A percentile compares a stretch with the other conserved stretches of the same genome.
phyloP scores from a whole-genome alignment of 2,797 vertebrate species.

The Peromyscus attwateri region DNA sequence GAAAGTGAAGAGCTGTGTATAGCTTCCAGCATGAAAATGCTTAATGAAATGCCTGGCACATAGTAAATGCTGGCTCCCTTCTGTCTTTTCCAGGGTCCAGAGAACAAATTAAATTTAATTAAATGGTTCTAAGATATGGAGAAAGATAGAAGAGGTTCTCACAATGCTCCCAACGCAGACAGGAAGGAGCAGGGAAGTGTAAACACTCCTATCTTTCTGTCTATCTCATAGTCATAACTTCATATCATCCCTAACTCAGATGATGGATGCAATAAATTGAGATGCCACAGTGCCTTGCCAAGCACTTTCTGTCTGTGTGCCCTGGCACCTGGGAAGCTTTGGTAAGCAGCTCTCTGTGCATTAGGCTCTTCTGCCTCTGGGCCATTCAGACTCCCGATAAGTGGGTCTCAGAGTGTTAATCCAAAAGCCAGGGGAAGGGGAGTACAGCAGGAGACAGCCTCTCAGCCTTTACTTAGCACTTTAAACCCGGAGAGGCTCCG shows the following conservation, averaged over 20 bases:
- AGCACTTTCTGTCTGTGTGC: slow-evolving; percentile 17
- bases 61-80: slow-evolving; percentile 33
- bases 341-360: neutral
- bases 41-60: neutral
- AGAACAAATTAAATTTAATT: slow-evolving; percentile 74
- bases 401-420: neutral
- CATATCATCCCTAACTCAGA: slow-evolving; percentile 72
- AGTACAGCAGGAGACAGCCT: neutral
- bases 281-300: slow-evolving; percentile 68
- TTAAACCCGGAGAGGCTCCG: neutral
- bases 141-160: slow-evolving; percentile 15
- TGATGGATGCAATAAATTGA: slow-evolving; percentile 76
- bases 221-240: slow-evolving; percentile 58
- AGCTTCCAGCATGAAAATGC: slow-evolving; percentile 38
- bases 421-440: neutral
- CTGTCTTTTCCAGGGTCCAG: slow-evolving; percentile 51
- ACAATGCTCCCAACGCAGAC: neutral
- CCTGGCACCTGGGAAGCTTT: slow-evolving; percentile 53
- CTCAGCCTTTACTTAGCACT: neutral
- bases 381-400: neutral
- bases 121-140: slow-evolving; percentile 66
- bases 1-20: neutral
- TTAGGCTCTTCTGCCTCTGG: neutral
- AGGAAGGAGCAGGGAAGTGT: slow-evolving; percentile 8
- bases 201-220: slow-evolving; percentile 68